Base-by-base conservation (phyloP, 1,140 invertebrate genomes). In the Sesamia nonagrioides region DNA sequence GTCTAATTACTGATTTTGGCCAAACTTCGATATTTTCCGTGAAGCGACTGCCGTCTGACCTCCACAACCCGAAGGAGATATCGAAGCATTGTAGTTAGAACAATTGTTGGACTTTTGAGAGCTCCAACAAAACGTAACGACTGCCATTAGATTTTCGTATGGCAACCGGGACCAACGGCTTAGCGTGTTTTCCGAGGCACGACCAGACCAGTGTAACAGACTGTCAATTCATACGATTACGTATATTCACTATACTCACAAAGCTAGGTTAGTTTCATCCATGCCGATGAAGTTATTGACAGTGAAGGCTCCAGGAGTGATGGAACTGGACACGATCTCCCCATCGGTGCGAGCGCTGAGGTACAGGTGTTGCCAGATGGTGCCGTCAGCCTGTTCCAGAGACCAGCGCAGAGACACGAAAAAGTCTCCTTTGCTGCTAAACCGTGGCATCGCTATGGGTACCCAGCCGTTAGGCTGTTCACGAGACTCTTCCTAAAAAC, bases 281-380 rank as follows among this genome's bases (percentile, higher is more conserved):
- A 94, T 89, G n/a, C 92, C 94, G 5, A 96, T 92, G 37, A 91
- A 95, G 7, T 83, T 86, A 8, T 91, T 89, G 27, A 95, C 94
- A 27, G 95, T 95, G 45, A 90, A 95, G 6, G 90, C 81, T 76
- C 96, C 96, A 6, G 89, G 93, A 6, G 92, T 93, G 17, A 92
- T 82, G 0, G 89, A 87, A 35, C 88, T 88, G 5, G 84, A 86
- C 0, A 85, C 81, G 37, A 92, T 86, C 5, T 82, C 52, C 2
- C 89, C 88, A 5, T 85, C 81, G 42, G 92, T 82, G 35, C 95
- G 90, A 76, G 90, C 88, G 80, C 92, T 92, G 72, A 95, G 82
- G 21, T 89, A 89, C 56, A 96, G 86, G 80, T 94, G 93, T 71
- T 95, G 93, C 95, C 95, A 95, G 52, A 88, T 88, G 37, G 79